Percentiles rank a stretch among this genome's conserved stretches.
Conservation (phyloP, 2,888 invertebrate genomes). For the Plusia festucae region DNA sequence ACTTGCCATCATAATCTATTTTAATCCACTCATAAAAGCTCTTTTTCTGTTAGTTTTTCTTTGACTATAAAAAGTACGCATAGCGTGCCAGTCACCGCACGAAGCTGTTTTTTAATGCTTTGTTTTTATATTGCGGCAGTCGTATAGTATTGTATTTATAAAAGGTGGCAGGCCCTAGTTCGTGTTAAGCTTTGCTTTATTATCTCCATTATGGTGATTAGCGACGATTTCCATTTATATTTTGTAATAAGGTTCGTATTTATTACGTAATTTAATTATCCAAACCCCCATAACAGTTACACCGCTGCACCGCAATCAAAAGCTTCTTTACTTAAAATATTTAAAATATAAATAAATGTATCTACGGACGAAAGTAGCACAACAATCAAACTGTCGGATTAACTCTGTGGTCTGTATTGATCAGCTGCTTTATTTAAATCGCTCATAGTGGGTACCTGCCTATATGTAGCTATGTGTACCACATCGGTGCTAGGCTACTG, state of each 20-base stretch:
- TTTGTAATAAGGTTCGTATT: too few species aligned
- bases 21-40: not conserved
- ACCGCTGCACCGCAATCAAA: too few species aligned
- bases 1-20: conserved; percentile 3
- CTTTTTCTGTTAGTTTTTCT: not conserved
- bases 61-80: not conserved
- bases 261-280: too few species aligned
- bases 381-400: not conserved
- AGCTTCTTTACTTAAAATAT: too few species aligned
- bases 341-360: too few species aligned
- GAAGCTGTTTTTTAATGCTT: not conserved
- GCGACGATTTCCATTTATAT: too few species aligned
- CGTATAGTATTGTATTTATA: not conserved
- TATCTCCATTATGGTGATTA: too few species aligned
- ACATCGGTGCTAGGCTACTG: not conserved
- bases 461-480: too few species aligned
- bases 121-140: not conserved
- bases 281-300: too few species aligned
- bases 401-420: not conserved
- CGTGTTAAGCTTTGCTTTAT: not conserved
- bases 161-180: not conserved
- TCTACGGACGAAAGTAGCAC: not conserved
- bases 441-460: not conserved
- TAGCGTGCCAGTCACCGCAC: not conserved
- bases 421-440: not conserved